These are phyloP conservation scores for Micrasema minimum DNA, from an alignment of 1,140 invertebrate genomes.

Conservation along the genomic window DNA sequence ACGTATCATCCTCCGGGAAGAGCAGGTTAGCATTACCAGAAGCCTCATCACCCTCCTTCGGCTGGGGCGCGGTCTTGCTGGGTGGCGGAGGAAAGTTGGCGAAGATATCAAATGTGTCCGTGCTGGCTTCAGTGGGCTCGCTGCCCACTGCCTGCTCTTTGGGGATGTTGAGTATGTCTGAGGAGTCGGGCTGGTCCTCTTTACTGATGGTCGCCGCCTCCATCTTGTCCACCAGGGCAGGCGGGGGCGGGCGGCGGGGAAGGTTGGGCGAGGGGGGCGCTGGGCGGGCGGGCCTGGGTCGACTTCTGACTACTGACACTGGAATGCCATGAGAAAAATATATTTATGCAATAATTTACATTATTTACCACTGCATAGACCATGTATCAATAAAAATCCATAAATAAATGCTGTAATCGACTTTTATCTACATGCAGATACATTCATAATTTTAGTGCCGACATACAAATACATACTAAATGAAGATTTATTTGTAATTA, in stretches of 20 bases:
- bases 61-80: constrained; percentile 31
- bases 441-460: too few species aligned
- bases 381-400: too few species aligned
- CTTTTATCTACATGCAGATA: too few species aligned
- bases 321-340: too few species aligned
- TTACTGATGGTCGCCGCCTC: constrained; percentile 55
- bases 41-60: constrained; percentile 4
- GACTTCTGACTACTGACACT: constrained; percentile 55
- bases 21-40: constrained; percentile 44
- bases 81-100: constrained; percentile 51
- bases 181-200: constrained; percentile 43
- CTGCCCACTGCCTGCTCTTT: background rate
- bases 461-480: too few species aligned
- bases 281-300: constrained; percentile 57
- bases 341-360: too few species aligned
- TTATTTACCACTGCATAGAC: too few species aligned
- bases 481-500: too few species aligned
- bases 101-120: constrained; percentile 65
- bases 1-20: constrained; percentile 58
- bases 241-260: constrained; percentile 51
- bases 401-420: too few species aligned
- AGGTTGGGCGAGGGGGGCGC: constrained; percentile 58
- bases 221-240: constrained; percentile 30
- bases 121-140: background rate
- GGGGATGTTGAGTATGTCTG: constrained; percentile 41